These are phyloP conservation scores for Chaetops frenatus DNA, from an alignment of 2,113 vertebrate genomes.

Conservation along the genomic window DNA sequence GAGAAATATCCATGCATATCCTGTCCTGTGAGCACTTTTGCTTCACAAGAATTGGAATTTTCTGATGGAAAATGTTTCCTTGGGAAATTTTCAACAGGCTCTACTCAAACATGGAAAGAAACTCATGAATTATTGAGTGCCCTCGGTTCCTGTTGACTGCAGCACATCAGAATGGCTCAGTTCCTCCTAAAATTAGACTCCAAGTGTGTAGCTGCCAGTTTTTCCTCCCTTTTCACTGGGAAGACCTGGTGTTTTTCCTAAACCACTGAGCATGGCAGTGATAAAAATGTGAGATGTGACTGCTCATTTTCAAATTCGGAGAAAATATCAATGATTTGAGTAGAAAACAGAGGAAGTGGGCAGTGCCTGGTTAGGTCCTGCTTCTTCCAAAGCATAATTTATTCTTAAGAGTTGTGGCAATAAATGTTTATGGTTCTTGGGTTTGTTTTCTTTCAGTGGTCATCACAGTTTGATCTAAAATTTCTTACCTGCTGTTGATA, in stretches of 20 bases:
- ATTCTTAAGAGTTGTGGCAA: not conserved
- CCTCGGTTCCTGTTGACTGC: conserved; percentile 26
- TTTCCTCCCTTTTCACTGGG: not conserved
- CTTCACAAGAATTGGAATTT: not conserved
- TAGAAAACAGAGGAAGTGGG: not conserved
- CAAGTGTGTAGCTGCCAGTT: not conserved
- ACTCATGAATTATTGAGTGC: conserved; percentile 16
- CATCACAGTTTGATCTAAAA: not conserved
- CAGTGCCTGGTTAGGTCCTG: not conserved
- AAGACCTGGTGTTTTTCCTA: not conserved
- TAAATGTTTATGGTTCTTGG: not conserved
- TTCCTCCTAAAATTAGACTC: conserved; percentile 41
- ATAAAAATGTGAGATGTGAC: not conserved
- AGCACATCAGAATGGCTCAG: not conserved
- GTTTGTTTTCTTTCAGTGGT: not conserved
- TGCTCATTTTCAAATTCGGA: not conserved
- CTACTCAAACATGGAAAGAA: not conserved
- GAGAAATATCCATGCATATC: not conserved
- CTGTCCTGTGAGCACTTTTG: not conserved
- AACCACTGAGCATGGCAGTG: not conserved
- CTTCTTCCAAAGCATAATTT: not conserved
- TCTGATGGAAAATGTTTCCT: not conserved
- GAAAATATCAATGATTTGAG: not conserved
- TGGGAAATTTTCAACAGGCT: conserved; percentile 10
- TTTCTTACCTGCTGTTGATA: not conserved